Base-by-base conservation (phyloP, 2,888 invertebrate genomes). In the Dryomyza anilis region DNA sequence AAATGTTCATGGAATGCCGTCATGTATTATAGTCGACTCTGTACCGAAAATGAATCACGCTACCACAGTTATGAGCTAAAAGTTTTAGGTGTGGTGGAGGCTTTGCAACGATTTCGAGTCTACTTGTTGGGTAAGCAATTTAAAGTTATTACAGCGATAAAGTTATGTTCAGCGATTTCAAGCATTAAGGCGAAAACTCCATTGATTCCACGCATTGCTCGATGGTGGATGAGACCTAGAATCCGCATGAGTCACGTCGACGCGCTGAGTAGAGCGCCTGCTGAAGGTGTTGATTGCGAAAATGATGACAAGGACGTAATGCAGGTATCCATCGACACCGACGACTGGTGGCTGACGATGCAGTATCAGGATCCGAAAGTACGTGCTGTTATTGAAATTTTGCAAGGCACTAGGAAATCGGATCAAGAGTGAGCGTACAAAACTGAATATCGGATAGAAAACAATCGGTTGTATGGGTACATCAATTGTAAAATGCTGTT, bases 261-360 rank as follows among this genome's bases (percentile, higher is more conserved):
- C 62, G 68, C 69, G 1, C 19, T 69, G 5, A 69, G 66, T 36
- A 23, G 67, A 52, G 56, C 65, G 2, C 65, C 67, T 3, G 50
- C 33, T 14, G 30, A 8, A 36, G 45, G 50, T 23, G 36, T 63
- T 12, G n/a, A 39, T 39, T 12, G n/a, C 2, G 12, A 7, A 4
- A 14, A 36, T 8, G 59, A 48, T n/a, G 33, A 19, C 3, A 16
- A 3, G 5, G 19, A 10, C 7, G 53, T 55, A 2, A 48, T 63
- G 45, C 56, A 63, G 12, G 48, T 71, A 7, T 25, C 39, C 1
- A 36, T 43, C 1, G 29, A 29, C 21, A 46, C 21, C 1, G 67
- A 57, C 10, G 69, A 71, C 27, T 71, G 68, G 64, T 14, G 66
- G 14, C 48, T 48, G 64, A 73, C 64, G 53, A 71, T 27, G 72